These are phyloP conservation scores for western clawed frog (Xenopus tropicalis) DNA, from an alignment of 2,113 vertebrate species.

Conservation along the genomic window UCB_Xtro_10.0 CM004446.2:94497501-94498000, in stretches of 20 bases:
- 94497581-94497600: slow-evolving; percentile 37
- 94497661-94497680: slow-evolving; percentile 35
- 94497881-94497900: no score
- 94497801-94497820: no score
- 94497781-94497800: no score
- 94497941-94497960: no score
- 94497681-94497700: slow-evolving; percentile 15
- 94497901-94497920: no score
- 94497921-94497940: no score
- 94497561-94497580: slow-evolving; percentile 32
- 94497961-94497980: no score
- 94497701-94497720: slow-evolving; percentile 17
- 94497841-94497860: no score
- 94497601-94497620: slow-evolving; percentile 30
- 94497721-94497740: slow-evolving; percentile 16
- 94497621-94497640: slow-evolving; percentile 41
- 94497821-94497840: no score
- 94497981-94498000: no score
- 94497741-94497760: background rate
- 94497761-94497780: background rate
- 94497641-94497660: slow-evolving; percentile 38
- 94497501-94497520: slow-evolving; percentile 31
- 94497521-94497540: slow-evolving; percentile 37
- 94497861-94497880: no score
- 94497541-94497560: slow-evolving; percentile 33